These are phyloP conservation scores for Sarcophilus harrisii DNA, from an alignment of 2,797 vertebrate species.

Conservation along the genomic window DNA sequence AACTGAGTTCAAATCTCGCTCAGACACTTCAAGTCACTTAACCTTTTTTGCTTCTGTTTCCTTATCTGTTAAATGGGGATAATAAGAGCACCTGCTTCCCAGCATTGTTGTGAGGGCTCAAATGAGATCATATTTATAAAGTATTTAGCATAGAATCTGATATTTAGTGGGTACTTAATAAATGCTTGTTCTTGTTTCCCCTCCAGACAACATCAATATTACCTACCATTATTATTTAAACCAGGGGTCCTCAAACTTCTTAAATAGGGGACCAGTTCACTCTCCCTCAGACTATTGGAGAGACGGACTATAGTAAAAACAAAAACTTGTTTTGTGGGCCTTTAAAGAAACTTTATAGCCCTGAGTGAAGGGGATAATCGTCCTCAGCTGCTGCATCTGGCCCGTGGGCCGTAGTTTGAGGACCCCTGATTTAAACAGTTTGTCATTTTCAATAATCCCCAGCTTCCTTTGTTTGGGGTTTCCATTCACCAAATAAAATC, in stretches of 20 bases:
- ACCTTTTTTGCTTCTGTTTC: not conserved
- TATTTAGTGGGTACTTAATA: not conserved
- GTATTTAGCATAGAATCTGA: not conserved
- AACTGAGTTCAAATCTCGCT: not conserved
- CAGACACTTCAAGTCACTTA: not conserved
- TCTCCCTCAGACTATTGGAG: too few species aligned
- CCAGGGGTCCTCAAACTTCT: too few species aligned
- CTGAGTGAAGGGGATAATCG: too few species aligned
- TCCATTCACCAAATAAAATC: not conserved
- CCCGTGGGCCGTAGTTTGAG: too few species aligned
- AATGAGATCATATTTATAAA: not conserved
- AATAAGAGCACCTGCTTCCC: not conserved
- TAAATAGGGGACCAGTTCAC: too few species aligned
- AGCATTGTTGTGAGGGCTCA: not conserved
- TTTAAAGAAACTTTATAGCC: too few species aligned
- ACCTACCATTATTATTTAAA: not conserved
- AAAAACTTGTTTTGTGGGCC: too few species aligned
- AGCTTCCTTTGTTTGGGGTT: not conserved
- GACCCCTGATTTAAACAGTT: too few species aligned
- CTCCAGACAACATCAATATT: not conserved
- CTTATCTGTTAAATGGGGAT: not conserved
- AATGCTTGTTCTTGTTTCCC: not conserved
- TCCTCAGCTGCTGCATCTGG: too few species aligned
- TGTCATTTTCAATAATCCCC: not conserved
- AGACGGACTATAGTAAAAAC: too few species aligned